phyloP scores from a whole-genome alignment of 2,888 invertebrate genomes.

The Hydropsyche betteni region DNA sequence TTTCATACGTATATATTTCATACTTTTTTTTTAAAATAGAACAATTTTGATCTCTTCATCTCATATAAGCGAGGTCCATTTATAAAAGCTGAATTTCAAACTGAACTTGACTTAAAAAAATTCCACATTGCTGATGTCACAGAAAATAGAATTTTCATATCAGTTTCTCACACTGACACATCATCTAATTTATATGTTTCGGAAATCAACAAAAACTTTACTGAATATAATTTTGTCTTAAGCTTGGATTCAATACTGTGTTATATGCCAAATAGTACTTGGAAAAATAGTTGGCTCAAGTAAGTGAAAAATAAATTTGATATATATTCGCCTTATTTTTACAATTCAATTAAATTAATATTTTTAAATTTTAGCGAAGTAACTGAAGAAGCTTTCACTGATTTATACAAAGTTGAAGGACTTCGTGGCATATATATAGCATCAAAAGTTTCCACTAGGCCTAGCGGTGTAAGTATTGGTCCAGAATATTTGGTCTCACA shows the following conservation, averaged over 20 bases:
- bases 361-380: slow-evolving; percentile 69
- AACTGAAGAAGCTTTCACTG: slow-evolving; percentile 84
- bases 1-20: slow-evolving; percentile 35
- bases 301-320: slow-evolving; percentile 61
- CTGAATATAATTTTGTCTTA: slow-evolving; percentile 76
- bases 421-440: slow-evolving; percentile 90
- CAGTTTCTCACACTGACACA: slow-evolving; percentile 79
- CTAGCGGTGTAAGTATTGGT: slow-evolving; percentile 67
- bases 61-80: slow-evolving; percentile 79
- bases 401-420: slow-evolving; percentile 88
- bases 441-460: slow-evolving; percentile 73
- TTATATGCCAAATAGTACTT: slow-evolving; percentile 83
- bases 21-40: slow-evolving; percentile 53
- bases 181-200: slow-evolving; percentile 84
- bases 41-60: slow-evolving; percentile 74
- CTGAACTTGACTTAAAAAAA: slow-evolving; percentile 70
- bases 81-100: slow-evolving; percentile 78
- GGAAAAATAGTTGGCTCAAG: slow-evolving; percentile 85
- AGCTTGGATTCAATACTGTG: slow-evolving; percentile 84
- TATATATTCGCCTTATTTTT: slow-evolving; percentile 28
- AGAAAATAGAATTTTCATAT: slow-evolving; percentile 81
- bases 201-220: slow-evolving; percentile 71
- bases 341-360: slow-evolving; percentile 29
- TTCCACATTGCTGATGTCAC: slow-evolving; percentile 88
- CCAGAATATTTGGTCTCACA: slow-evolving; percentile 81